Base-by-base conservation (phyloP, 2,113 vertebrate species). In the Brienomyrus brachyistius region DNA sequence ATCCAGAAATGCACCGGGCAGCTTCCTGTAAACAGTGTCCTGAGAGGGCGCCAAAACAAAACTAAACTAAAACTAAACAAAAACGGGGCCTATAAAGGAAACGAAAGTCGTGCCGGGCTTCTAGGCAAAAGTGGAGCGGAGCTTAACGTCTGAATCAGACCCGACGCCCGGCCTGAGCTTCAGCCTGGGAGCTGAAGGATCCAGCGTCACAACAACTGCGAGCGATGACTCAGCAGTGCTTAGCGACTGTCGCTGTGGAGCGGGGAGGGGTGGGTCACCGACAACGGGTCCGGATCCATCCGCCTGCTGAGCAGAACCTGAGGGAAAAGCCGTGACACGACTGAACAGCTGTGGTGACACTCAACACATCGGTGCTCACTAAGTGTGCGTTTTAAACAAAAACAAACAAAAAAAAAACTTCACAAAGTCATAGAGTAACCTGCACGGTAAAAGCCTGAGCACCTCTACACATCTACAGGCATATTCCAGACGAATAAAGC, bases 141-240 rank as follows among this genome's bases (percentile, higher is more conserved):
- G 6, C 17, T 27, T 27, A 52, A 27, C 15, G 3, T 19, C 31
- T 10, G 11, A 54, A 17, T 74, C n/a, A 74, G 66, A 74, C 66
- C 27, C 31, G 9, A 35, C 13, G 11, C 11, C 66, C 66, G 1
- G 9, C 66, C 17, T 6, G 74, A 80, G 35, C 6, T 2, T 43
- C 7, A 15, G 70, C 70, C 17, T 6, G 74, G 74, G 13, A 17
- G 3, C 6, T 11, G 21, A 23, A 23, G 45, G 45, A 21, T 47
- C 21, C 50, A 77, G 47, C 1, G 40, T 31, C 19, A n/a, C n/a
- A 59, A 51, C n/a, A 31, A 51, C 27, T 70, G 13, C 35, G 59
- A 50, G 59, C 56, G 51, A 84, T 90, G 89, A 90, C 54, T 87
- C 56, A 74, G 89, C 89, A 77, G 59, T 27, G 56, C 40, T 89